Base-by-base conservation (phyloP, 2,113 vertebrate species). In the Phaethon lepturus region DNA sequence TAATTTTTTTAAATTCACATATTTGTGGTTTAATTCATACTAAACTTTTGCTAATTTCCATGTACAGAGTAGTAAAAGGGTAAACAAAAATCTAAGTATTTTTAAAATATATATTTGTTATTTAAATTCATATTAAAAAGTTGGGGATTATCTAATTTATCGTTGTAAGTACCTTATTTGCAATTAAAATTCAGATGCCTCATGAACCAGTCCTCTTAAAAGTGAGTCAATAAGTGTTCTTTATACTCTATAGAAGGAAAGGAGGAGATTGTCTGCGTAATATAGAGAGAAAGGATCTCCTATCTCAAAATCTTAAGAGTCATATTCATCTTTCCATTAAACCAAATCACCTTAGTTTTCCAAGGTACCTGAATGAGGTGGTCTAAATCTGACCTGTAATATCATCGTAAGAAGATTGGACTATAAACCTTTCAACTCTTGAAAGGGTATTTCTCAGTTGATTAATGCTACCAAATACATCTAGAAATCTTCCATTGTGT, bases 391-490 rank as follows among this genome's bases (percentile, higher is more conserved):
- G 91, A 71, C 55, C 42, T 2, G 1, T 67, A 91, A 56, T 93
- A 86, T 55, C 58, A 76, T 95, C 42, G 9, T 86, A 72, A 84
- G 78, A 83, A 93, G 73, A 95, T 75, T 86, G 69, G 40, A 42
- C 73, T 63, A 60, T 96, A 96, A 97, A 95, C 17, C 60, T 95
- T 93, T 92, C 94, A 93, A 60, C 11, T 77, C 24, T 64, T 95
- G 24, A 53, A 89, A 67, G 3, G 49, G 9, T 90, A 47, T 80
- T 92, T 92, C 59, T 88, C 33, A 44, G 63, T 10, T 95, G 92
- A 93, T 95, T 95, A 88, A 93, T 95, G 50, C 67, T 72, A 11
- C 40, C 42, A 64, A 44, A 64, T 80, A 22, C 80, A 67, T 92
- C 63, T 82, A 59, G 47, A 69, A 80, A 40, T 76, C 68, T 93